Base-by-base conservation (phyloP, 2,797 vertebrate genomes). In the Platyrinchus mystaceus region DNA sequence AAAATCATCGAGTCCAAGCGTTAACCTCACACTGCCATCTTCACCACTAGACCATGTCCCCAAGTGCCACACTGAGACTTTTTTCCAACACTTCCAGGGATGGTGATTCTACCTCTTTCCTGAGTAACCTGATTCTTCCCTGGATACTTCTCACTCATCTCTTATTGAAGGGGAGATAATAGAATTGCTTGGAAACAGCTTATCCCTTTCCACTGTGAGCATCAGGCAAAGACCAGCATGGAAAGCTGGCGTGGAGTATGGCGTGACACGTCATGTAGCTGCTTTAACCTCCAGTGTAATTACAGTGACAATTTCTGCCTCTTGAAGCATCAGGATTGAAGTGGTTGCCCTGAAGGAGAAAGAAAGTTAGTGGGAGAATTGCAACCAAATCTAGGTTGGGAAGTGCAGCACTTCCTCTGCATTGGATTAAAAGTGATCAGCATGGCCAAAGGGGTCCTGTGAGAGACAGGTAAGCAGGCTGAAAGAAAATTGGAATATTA, bases 401-500 rank as follows among this genome's bases (percentile, higher is more conserved):
- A 87, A 93, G 52, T 23, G 27, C 63, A 69, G 37, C 43, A 50
- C 32, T 91, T 91, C n/a, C 41, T 60, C 64, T 68, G 49, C 39
- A n/a, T 24, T 84, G 78, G 85, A 95, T 87, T 93, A 94, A 81
- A 93, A 47, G 55, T 66, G 69, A 96, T 75, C 55, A 49, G 78
- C 67, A 19, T 87, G 93, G 90, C 91, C 89, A 77, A 60, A 74
- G 80, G 71, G 52, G 26, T 70, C 86, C 70, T 86, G 75, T 30
- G 90, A 92, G 71, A 90, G 86, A 78, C 78, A 94, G 93, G 84
- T 92, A 69, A 78, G 80, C 60, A 81, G 69, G 63, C 66, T 84
- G 87, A 86, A 93, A 96, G 67, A 44, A 96, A 94, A 94, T 23
- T 93, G 47, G 92, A 96, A 94, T 89, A 80, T 66, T 82, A 84